Evolutionary conservation across 2,113 vertebrate genomes (phyloP), one percentile per base, ranked within the genome.

Genomic region (Sinosuthora webbiana): DNA sequence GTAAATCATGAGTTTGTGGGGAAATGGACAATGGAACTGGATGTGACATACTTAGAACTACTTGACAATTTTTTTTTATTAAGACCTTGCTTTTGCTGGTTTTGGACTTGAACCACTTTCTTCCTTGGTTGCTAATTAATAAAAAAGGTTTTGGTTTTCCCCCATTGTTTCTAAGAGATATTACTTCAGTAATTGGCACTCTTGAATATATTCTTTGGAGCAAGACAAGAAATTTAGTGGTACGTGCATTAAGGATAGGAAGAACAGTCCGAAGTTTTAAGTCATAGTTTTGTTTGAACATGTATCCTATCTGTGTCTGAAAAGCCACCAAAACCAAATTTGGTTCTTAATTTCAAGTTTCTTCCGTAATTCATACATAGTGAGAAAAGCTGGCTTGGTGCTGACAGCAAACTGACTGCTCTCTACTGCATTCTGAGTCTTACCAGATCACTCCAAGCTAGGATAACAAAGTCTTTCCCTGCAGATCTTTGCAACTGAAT

Each of bases 251-350:
- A 87, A 87, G 31, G 56, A 31, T 39, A 93, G 59, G 64, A 86
- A 67, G 39, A 93, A 18, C 35, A 83, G 44, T 63, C 21, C 1
- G 5, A 35, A 69, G 39, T 52, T 62, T 71, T 35, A 87, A 82
- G 53, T 60, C 28, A 33, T 19, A 14, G 45, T 49, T 79, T 44
- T 59, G 53, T 37, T 93, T 59, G 13, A 76, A 22, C 42, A 33
- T 47, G 10, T 35, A 28, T 21, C 22, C 11, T 76, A 1, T 37
- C 22, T 64, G 28, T 83, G 55, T 88, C 83, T 92, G 82, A 93
- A 95, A 95, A 95, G 83, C 87, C 84, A 93, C 74, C 89, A 94
- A 93, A 96, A 93, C 74, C 73, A 91, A 91, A 86, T 83, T 42
- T 71, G 27, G 11, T 60, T 94, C 75, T 74, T 68, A 88, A 57